Base-by-base conservation (phyloP, 2,888 invertebrate genomes). In the Lithophane leautieri region DNA sequence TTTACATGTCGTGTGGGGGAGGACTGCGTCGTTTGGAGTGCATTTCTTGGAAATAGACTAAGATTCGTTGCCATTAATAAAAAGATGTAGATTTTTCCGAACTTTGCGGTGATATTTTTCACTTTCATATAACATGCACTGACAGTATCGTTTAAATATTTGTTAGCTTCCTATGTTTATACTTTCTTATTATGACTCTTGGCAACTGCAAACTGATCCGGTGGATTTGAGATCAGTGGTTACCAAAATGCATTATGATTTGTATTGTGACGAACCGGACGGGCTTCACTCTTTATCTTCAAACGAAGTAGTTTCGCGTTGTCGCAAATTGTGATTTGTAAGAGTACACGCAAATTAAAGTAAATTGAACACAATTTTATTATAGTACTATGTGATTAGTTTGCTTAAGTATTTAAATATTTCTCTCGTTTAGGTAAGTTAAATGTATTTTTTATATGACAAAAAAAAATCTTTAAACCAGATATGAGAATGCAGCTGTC, bases 41-140 rank as follows among this genome's bases (percentile, higher is more conserved):
- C 77, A 60, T 19, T 67, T 81, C 67, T 66, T 56, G 28, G 61
- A 81, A 79, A n/a, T 22, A 71, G 0, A 25, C n/a, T 47, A 11
- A 50, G n/a, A n/a, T n/a, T n/a, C n/a, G n/a, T n/a, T n/a, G n/a
- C n/a, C n/a, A n/a, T n/a, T n/a, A n/a, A n/a, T n/a, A n/a, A n/a
- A n/a, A n/a, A n/a, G n/a, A n/a, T n/a, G n/a, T n/a, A n/a, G n/a
- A n/a, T n/a, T n/a, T n/a, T n/a, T n/a, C n/a, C n/a, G n/a, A n/a
- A n/a, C n/a, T n/a, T n/a, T n/a, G n/a, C n/a, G n/a, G n/a, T n/a
- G n/a, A n/a, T n/a, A n/a, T n/a, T n/a, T n/a, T n/a, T n/a, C n/a
- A n/a, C n/a, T n/a, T n/a, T n/a, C n/a, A n/a, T n/a, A n/a, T n/a
- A n/a, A n/a, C n/a, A n/a, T n/a, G n/a, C n/a, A n/a, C n/a, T n/a